These are phyloP conservation scores for Drosophila paulistorum DNA, from an alignment of 1,140 invertebrate genomes.

Conservation along the genomic window DNA sequence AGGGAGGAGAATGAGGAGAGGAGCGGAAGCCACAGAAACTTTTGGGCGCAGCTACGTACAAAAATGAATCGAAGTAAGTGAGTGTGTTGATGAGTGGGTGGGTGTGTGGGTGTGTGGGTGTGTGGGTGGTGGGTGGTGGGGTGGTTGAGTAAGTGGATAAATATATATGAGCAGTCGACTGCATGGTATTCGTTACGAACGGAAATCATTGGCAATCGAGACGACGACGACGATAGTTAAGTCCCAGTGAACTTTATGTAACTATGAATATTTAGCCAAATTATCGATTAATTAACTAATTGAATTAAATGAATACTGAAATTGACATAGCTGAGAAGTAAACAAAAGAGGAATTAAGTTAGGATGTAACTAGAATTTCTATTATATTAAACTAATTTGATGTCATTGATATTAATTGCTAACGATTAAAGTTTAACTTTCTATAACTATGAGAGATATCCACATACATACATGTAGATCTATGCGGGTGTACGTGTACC, in stretches of 20 bases:
- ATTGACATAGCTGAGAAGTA: too few species aligned
- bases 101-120: neutral
- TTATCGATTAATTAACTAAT: slow-evolving; percentile 7
- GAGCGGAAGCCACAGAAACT: slow-evolving; percentile 11
- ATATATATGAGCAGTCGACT: neutral
- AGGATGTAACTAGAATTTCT: too few species aligned
- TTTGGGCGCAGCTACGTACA: slow-evolving; percentile 5
- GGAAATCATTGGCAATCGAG: slow-evolving; percentile 19
- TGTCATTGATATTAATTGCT: too few species aligned
- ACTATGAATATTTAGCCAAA: slow-evolving; percentile 4
- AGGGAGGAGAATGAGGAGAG: slow-evolving; percentile 9
- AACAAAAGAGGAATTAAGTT: too few species aligned
- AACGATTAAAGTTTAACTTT: too few species aligned
- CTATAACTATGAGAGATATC: too few species aligned
- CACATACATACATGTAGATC: too few species aligned
- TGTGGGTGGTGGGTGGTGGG: neutral
- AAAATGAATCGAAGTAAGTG: slow-evolving; percentile 14
- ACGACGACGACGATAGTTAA: slow-evolving; percentile 8
- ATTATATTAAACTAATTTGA: too few species aligned
- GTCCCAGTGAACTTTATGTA: neutral
- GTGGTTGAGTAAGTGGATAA: neutral
- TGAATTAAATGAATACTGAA: neutral
- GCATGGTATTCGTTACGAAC: slow-evolving; percentile 7
- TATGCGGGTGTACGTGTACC: too few species aligned
- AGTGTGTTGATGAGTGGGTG: neutral